phyloP scores from a whole-genome alignment of 2,113 vertebrate species.

The Pterophyllum scalare region DNA sequence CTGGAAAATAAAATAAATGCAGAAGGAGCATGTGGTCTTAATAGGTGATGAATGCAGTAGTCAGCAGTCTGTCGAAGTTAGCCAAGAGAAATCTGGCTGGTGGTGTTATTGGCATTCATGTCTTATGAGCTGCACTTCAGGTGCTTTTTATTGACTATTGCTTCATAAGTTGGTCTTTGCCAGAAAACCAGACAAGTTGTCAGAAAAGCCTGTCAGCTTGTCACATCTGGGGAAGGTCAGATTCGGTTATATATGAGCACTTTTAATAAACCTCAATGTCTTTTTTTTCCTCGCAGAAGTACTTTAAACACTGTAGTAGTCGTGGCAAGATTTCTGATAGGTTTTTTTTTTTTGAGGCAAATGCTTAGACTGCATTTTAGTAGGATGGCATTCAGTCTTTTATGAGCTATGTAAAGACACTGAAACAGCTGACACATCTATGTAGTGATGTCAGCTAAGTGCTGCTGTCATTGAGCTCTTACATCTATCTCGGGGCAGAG shows the following conservation, averaged over 20 bases:
- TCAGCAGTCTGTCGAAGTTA: slow-evolving; percentile 38
- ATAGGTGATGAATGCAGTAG: slow-evolving; percentile 25
- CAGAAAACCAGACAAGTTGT: slow-evolving; percentile 61
- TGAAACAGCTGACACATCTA: slow-evolving; percentile 61
- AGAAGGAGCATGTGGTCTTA: slow-evolving; percentile 22
- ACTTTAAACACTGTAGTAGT: slow-evolving; percentile 28
- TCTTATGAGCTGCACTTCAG: slow-evolving; percentile 13
- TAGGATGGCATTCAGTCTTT: slow-evolving; percentile 48
- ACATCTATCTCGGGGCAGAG: slow-evolving; percentile 66
- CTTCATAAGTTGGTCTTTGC: slow-evolving; percentile 49
- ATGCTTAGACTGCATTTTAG: slow-evolving; percentile 53
- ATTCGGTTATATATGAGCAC: slow-evolving; percentile 10
- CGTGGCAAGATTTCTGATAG: slow-evolving; percentile 25
- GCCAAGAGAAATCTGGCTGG: slow-evolving; percentile 18
- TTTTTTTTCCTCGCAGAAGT: background rate
- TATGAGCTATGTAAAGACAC: slow-evolving; percentile 52
- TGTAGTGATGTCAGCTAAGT: slow-evolving; percentile 59
- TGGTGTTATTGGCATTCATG: slow-evolving; percentile 56
- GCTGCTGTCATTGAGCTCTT: slow-evolving; percentile 57
- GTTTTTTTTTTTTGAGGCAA: slow-evolving; percentile 16
- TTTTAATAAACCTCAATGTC: slow-evolving; percentile 31
- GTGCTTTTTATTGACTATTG: slow-evolving; percentile 43
- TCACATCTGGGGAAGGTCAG: slow-evolving; percentile 31
- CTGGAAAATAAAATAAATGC: slow-evolving; percentile 19
- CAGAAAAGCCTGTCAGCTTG: slow-evolving; percentile 39